phyloP scores from a whole-genome alignment of 2,797 vertebrate genomes.

The Microcaecilia unicolor region DNA sequence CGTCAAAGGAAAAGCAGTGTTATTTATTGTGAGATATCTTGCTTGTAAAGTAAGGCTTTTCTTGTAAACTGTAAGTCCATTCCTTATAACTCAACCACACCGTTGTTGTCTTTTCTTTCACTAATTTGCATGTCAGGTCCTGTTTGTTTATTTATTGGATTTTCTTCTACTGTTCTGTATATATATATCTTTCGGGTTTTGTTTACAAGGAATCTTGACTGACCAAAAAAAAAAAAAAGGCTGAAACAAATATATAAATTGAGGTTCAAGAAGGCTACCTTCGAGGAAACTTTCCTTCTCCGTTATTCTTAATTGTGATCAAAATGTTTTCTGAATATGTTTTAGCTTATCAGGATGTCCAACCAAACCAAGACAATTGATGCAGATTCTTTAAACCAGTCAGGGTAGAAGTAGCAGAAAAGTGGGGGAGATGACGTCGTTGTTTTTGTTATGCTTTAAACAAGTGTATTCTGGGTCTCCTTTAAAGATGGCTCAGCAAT shows the following conservation, averaged over 20 bases:
- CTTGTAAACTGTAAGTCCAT: slow-evolving; percentile 90
- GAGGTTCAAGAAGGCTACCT: slow-evolving; percentile 43
- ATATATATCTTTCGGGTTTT: slow-evolving; percentile 79
- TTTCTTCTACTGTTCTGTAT: slow-evolving; percentile 81
- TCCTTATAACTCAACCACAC: slow-evolving; percentile 77
- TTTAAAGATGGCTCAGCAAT: slow-evolving; percentile 39
- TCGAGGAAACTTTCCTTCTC: slow-evolving; percentile 38
- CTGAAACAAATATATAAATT: slow-evolving; percentile 61
- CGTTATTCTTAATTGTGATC: slow-evolving; percentile 25
- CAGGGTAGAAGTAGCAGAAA: background rate
- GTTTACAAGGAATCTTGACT: slow-evolving; percentile 93
- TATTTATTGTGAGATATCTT: slow-evolving; percentile 97
- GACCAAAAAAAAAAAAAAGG: slow-evolving; percentile 93
- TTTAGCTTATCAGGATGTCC: slow-evolving; percentile 18
- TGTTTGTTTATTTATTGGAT: slow-evolving; percentile 97
- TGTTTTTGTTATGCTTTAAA: background rate
- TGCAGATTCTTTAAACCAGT: slow-evolving; percentile 27
- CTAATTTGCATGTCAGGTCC: slow-evolving; percentile 80
- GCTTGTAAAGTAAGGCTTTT: slow-evolving; percentile 89
- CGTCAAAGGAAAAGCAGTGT: slow-evolving; percentile 98
- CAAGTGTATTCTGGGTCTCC: slow-evolving; percentile 28
- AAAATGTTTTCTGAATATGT: background rate
- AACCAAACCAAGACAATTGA: slow-evolving; percentile 41
- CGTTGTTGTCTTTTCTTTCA: slow-evolving; percentile 71
- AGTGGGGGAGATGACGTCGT: background rate